These are phyloP conservation scores for Chaetura pelagica DNA, from an alignment of 2,113 vertebrate genomes.

Conservation along the genomic window DNA sequence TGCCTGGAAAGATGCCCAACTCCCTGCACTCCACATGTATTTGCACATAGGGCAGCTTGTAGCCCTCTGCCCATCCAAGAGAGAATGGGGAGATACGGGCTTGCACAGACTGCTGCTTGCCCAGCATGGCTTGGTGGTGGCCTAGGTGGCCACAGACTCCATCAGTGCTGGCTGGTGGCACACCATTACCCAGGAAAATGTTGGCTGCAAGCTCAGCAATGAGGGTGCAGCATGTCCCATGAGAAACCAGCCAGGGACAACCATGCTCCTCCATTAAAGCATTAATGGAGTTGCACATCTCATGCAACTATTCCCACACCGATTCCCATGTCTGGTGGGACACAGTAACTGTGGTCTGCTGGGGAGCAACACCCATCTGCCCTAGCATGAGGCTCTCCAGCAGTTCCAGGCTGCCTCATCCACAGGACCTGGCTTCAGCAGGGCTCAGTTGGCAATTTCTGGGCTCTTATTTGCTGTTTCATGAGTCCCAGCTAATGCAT, in stretches of 20 bases:
- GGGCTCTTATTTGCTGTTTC: background rate
- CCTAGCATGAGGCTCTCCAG: background rate
- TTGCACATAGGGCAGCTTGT: background rate
- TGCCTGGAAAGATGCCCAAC: background rate
- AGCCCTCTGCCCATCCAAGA: background rate
- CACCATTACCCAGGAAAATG: background rate
- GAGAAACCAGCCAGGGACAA: background rate
- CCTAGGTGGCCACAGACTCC: background rate
- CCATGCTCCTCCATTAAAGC: background rate
- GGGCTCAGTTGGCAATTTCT: background rate
- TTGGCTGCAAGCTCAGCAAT: background rate
- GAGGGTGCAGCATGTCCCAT: fast-evolving
- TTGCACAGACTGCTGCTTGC: background rate
- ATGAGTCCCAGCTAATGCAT: background rate
- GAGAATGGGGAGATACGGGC: background rate
- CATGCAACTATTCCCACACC: fast-evolving
- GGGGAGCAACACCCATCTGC: fast-evolving
- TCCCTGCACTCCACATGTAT: background rate
- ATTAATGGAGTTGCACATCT: fast-evolving
- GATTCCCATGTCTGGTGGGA: background rate
- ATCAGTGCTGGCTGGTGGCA: background rate
- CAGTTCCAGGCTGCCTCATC: background rate
- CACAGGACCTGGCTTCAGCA: background rate
- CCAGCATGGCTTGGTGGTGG: background rate
- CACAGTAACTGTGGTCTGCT: background rate